Percentiles rank a stretch among this genome's conserved stretches.
Conservation (phyloP, 2,797 vertebrate species). For the Pygocentrus nattereri region DNA sequence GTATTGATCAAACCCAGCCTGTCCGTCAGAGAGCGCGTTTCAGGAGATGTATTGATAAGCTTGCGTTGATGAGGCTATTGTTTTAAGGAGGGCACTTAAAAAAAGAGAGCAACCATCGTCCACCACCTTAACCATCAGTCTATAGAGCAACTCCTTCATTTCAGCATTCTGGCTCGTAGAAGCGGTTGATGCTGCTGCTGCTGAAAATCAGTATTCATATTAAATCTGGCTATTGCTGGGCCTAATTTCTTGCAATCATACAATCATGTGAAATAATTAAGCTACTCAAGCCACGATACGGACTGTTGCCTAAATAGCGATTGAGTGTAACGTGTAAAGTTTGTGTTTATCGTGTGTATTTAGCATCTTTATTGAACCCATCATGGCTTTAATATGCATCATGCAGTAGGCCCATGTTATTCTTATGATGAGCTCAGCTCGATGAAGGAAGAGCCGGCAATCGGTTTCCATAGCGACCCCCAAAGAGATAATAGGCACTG, state of each 20-base stretch:
- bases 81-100: neutral
- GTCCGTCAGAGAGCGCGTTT: neutral
- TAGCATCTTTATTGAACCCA: constrained; percentile 33
- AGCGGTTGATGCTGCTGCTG: neutral
- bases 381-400: constrained; percentile 44
- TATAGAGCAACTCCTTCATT: neutral
- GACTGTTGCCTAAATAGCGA: neutral
- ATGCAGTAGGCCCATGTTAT: constrained; percentile 39
- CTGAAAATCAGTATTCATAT: neutral
- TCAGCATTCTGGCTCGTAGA: neutral
- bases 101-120: neutral
- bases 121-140: neutral
- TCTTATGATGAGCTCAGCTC: constrained; percentile 54
- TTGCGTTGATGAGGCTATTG: neutral
- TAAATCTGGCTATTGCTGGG: neutral
- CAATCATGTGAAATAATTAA: neutral
- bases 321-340: neutral
- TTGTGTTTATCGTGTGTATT: constrained; percentile 4
- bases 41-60: neutral
- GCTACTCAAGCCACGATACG: neutral
- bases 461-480: constrained; percentile 64
- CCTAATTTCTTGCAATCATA: no score
- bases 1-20: constrained; percentile 15
- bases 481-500: constrained; percentile 59
- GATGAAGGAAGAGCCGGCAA: constrained; percentile 55